phyloP scores from a whole-genome alignment of 2,113 vertebrate genomes.

The Oplegnathus fasciatus region DNA sequence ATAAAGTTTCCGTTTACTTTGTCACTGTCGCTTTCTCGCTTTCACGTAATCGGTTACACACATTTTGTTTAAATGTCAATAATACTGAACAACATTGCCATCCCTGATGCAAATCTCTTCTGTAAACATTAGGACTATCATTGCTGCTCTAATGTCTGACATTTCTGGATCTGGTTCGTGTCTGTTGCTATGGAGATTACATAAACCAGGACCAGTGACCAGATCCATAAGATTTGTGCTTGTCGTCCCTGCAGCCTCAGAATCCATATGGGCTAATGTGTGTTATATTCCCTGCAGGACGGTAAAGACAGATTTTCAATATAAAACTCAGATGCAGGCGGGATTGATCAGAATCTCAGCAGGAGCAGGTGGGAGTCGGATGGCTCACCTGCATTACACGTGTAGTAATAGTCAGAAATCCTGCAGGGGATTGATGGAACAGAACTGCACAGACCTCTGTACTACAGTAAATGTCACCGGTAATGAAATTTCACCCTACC shows the following conservation, averaged over 20 bases:
- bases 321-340: background rate
- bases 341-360: conserved; percentile 19
- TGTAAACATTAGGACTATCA: background rate
- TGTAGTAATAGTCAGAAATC: background rate
- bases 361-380: conserved; percentile 3
- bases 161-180: conserved; percentile 15
- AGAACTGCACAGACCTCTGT: background rate
- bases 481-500: background rate
- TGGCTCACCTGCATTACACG: background rate
- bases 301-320: background rate
- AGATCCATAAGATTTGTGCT: background rate
- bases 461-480: background rate
- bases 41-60: background rate
- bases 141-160: conserved; percentile 4
- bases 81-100: conserved; percentile 13
- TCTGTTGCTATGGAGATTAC: conserved; percentile 36
- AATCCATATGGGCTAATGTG: background rate
- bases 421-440: background rate
- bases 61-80: conserved; percentile 12
- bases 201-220: background rate
- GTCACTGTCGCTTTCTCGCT: background rate
- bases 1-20: background rate
- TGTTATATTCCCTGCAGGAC: background rate
- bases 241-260: background rate
- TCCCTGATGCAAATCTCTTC: conserved; percentile 14